A percentile compares a stretch with the other conserved stretches of the same genome.
phyloP scores from a whole-genome alignment of 92 coral and sea anemone species.

The Bergia puertoricense region DNA sequence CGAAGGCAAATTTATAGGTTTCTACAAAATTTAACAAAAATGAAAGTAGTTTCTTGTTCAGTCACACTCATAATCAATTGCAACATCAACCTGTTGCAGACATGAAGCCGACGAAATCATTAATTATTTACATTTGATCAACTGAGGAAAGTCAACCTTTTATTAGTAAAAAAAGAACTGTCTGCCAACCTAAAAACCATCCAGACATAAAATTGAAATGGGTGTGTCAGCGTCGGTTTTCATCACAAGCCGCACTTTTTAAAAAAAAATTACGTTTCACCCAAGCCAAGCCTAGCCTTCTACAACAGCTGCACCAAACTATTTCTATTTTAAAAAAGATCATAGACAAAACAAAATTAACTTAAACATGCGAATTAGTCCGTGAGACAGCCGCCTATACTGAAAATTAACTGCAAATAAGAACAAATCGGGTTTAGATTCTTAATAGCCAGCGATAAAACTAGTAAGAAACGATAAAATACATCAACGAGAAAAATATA shows the following conservation, averaged over 20 bases:
- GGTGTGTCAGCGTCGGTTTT: not conserved
- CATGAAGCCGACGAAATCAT: not conserved
- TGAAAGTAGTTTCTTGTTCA: not conserved
- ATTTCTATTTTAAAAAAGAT: no score
- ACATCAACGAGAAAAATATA: no score
- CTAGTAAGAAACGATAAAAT: no score
- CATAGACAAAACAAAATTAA: not conserved
- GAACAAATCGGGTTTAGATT: no score
- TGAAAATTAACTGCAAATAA: not conserved
- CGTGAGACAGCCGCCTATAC: not conserved
- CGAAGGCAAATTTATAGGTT: not conserved
- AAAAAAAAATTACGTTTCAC: not conserved
- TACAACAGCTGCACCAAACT: not conserved
- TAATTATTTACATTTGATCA: not conserved
- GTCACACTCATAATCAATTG: not conserved
- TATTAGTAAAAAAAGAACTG: not conserved
- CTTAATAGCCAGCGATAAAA: no score
- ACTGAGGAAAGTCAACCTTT: not conserved
- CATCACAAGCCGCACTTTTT: not conserved
- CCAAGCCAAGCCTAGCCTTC: not conserved
- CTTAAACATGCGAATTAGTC: no score
- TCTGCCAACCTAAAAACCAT: not conserved
- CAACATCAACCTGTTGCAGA: not conserved
- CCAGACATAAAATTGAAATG: not conserved
- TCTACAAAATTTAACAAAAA: not conserved